A percentile compares a stretch with the other conserved stretches of the same genome.
Conservation (phyloP, 1,140 invertebrate species). For the Procambarus virginalis region DNA sequence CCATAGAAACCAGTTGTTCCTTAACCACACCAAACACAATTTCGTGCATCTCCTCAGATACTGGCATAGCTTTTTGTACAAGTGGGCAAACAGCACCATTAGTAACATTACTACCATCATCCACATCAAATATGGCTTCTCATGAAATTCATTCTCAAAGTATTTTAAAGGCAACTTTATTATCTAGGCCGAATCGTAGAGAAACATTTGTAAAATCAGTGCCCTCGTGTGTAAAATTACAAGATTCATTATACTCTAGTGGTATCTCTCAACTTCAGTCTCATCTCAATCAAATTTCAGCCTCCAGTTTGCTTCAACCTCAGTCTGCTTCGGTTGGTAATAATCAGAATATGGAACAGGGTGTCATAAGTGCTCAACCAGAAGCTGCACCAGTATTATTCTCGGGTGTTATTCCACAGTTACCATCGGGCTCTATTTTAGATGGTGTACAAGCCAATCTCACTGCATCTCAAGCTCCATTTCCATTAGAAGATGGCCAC, state of each 20-base stretch:
- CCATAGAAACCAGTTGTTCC: background rate
- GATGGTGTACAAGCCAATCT: background rate
- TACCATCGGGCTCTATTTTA: background rate
- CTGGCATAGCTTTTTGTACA: background rate
- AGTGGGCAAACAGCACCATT: background rate
- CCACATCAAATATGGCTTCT: background rate
- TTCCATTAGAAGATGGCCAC: background rate
- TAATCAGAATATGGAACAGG: background rate
- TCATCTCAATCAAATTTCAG: background rate
- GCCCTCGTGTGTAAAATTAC: background rate
- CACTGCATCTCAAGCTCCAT: background rate
- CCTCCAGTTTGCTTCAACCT: background rate
- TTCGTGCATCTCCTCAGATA: background rate
- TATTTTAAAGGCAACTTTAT: conserved; percentile 46
- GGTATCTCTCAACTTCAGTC: background rate
- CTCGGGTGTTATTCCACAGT: background rate
- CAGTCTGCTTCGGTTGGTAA: background rate
- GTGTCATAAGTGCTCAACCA: background rate
- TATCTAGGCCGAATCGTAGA: conserved; percentile 26
- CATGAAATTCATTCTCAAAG: background rate
- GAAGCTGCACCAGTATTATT: background rate
- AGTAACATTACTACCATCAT: background rate
- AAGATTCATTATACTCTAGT: background rate
- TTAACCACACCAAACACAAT: background rate
- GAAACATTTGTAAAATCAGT: background rate